Evolutionary conservation across 2,797 vertebrate species (phyloP).

Genomic region (Chloroceryle inda): DNA sequence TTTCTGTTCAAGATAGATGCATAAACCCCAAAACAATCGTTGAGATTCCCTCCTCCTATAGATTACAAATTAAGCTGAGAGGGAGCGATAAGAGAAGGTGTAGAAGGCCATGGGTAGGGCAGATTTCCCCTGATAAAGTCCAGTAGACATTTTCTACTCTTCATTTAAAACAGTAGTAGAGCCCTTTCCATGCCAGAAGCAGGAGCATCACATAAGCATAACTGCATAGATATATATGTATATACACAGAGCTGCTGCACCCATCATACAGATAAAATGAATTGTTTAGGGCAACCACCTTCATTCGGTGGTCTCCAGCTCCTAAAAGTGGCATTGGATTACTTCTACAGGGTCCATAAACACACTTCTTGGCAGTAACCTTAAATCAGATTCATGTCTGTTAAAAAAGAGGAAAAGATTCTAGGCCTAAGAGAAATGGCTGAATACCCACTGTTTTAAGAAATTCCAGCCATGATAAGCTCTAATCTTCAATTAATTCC

Average conservation of each 20-base stretch:
- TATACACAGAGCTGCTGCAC: neutral
- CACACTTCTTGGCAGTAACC: neutral
- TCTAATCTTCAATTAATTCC: conserved; percentile 17
- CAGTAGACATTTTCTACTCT: fast-evolving
- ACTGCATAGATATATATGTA: neutral
- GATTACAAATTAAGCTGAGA: neutral
- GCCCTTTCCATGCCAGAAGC: neutral
- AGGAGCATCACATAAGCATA: neutral
- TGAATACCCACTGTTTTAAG: neutral
- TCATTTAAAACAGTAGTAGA: neutral
- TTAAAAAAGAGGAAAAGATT: neutral
- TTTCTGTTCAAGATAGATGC: neutral
- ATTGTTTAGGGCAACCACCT: neutral
- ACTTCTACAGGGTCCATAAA: neutral
- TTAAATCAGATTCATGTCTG: neutral
- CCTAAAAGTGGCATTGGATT: neutral
- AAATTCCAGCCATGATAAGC: neutral
- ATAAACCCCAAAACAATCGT: neutral
- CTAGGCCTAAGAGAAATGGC: neutral
- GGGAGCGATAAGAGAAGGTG: neutral
- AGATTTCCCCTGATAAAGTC: neutral
- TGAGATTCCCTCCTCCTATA: neutral
- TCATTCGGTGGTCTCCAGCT: neutral
- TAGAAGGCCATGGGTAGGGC: fast-evolving
- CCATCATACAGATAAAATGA: neutral